phyloP scores from a whole-genome alignment of 35 echinoderm and acorn worm genomes.

The Amphiura filiformis region DNA sequence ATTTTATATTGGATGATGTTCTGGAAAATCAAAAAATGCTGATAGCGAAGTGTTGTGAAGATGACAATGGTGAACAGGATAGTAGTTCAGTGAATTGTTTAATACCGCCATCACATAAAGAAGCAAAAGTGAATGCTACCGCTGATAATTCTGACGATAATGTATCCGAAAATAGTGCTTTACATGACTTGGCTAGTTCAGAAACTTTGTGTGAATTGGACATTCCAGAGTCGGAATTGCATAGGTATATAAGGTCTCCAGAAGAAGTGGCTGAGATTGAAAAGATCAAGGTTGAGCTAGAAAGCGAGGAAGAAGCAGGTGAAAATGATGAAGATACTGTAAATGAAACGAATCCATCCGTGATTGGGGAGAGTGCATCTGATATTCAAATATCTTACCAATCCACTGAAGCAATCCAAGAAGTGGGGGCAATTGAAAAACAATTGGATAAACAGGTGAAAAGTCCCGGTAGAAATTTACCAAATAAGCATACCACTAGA shows the following conservation, averaged over 20 bases:
- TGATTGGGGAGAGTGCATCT: neutral
- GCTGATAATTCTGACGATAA: neutral
- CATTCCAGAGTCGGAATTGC: conserved; percentile 31
- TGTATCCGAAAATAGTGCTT: neutral
- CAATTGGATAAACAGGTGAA: too few species aligned
- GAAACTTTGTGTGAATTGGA: neutral
- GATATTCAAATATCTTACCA: too few species aligned
- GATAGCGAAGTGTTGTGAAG: neutral
- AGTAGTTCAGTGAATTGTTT: neutral
- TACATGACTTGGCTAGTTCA: neutral
- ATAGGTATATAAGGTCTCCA: neutral
- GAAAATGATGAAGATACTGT: neutral
- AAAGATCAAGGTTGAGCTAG: neutral
- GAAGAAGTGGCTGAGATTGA: neutral
- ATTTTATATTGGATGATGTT: neutral
- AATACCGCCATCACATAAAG: neutral
- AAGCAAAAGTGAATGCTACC: neutral
- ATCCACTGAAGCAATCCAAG: too few species aligned
- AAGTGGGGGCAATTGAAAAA: too few species aligned
- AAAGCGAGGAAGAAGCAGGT: neutral
- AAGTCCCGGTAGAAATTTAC: too few species aligned
- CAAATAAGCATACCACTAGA: too few species aligned
- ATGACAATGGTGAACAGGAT: neutral
- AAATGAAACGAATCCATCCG: neutral
- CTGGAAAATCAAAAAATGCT: neutral